phyloP scores from a whole-genome alignment of 2,888 invertebrate genomes.

The Standfussiana lucernea region DNA sequence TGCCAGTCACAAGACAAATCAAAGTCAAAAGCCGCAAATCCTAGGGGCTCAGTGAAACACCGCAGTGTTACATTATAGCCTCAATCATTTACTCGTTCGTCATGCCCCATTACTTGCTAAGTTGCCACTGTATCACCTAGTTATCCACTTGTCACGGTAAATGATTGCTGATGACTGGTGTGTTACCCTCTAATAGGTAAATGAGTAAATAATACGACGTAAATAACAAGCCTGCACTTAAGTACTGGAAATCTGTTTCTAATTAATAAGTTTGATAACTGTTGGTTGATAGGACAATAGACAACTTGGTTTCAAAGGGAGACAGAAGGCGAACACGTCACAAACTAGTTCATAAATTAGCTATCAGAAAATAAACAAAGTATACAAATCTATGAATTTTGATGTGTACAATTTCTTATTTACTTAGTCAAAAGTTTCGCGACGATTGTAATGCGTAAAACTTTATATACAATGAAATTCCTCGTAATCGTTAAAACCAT shows the following conservation, averaged over 20 bases:
- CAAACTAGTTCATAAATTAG: background rate
- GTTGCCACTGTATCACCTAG: slow-evolving; percentile 33
- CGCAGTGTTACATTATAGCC: background rate
- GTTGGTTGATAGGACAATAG: background rate
- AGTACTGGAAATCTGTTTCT: background rate
- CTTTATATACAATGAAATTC: background rate
- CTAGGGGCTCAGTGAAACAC: background rate
- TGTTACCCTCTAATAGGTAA: slow-evolving; percentile 25
- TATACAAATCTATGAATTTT: background rate
- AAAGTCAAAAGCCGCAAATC: background rate
- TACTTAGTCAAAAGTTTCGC: background rate
- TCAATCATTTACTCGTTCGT: slow-evolving; percentile 25
- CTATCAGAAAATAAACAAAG: background rate
- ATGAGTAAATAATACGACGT: slow-evolving; percentile 20
- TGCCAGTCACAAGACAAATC: background rate
- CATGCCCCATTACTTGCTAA: slow-evolving; percentile 34
- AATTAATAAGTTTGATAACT: background rate
- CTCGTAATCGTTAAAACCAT: too few species aligned
- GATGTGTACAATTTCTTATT: background rate
- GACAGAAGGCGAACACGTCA: background rate
- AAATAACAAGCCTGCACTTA: slow-evolving; percentile 1
- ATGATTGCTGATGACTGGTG: slow-evolving; percentile 34
- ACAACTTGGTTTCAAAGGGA: background rate
- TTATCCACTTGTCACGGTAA: slow-evolving; percentile 57
- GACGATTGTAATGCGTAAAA: background rate